phyloP scores from a whole-genome alignment of 2,888 invertebrate genomes.

The Phymatocera aterrima region DNA sequence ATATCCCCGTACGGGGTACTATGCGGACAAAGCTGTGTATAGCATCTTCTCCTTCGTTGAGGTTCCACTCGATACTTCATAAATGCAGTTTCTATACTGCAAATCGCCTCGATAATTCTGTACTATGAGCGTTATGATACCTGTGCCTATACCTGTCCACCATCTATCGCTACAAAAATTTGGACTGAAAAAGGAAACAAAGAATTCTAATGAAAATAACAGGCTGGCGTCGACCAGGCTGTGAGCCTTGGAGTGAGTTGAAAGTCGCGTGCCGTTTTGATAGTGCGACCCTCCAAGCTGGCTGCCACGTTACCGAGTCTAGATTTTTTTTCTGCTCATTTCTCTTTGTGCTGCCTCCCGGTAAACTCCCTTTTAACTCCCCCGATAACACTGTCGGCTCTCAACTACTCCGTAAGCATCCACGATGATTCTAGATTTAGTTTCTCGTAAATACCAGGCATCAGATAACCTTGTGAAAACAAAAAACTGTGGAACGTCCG shows the following conservation, averaged over 20 bases:
- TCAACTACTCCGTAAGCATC: constrained; percentile 32
- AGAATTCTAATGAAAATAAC: constrained; percentile 36
- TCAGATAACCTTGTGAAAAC: background rate
- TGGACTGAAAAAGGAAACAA: constrained; percentile 16
- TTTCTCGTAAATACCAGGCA: background rate
- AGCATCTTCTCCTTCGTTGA: constrained; percentile 9
- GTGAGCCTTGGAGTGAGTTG: constrained; percentile 41
- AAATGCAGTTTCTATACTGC: constrained; percentile 17
- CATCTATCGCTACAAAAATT: constrained; percentile 10
- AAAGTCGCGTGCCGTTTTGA: constrained; percentile 48
- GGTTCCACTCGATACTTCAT: background rate
- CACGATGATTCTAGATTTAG: background rate
- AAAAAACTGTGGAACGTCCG: background rate
- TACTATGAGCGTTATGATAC: background rate
- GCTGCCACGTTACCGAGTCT: constrained; percentile 34
- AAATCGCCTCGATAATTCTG: background rate
- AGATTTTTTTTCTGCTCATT: constrained; percentile 32
- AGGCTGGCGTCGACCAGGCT: constrained; percentile 30
- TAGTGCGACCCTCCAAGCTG: constrained; percentile 45
- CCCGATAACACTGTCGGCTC: constrained; percentile 44
- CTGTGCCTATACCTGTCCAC: background rate
- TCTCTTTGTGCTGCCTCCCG: constrained; percentile 5
- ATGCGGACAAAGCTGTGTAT: constrained; percentile 1
- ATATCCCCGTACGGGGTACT: constrained; percentile 18
- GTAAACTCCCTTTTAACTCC: constrained; percentile 23